Evolutionary conservation across 2,888 invertebrate species (phyloP).

Genomic region (Listrodromus nycthemerus): DNA sequence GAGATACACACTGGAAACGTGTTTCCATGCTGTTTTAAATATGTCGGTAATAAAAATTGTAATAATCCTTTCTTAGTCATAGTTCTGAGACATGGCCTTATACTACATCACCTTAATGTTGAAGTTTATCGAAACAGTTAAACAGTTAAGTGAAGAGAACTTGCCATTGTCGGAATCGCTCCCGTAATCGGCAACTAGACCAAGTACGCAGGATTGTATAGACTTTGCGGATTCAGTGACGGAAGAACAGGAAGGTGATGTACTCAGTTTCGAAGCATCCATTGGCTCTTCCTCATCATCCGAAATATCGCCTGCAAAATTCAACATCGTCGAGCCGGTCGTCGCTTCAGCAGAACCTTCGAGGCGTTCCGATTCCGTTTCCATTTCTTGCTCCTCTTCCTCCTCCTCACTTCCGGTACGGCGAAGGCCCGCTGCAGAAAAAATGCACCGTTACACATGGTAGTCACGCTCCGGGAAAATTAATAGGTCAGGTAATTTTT

Average conservation of each 20-base stretch:
- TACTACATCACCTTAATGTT: too few species aligned
- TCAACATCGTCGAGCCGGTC: not conserved
- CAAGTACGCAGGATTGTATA: slow-evolving; percentile 58
- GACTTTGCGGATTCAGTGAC: not conserved
- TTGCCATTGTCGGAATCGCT: slow-evolving; percentile 78
- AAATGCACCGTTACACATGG: not conserved
- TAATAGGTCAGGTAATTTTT: too few species aligned
- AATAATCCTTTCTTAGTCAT: too few species aligned
- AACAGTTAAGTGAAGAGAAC: slow-evolving; percentile 3
- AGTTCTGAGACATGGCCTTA: too few species aligned
- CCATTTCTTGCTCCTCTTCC: not conserved
- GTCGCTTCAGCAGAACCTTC: not conserved
- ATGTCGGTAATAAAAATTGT: too few species aligned
- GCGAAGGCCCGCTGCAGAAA: not conserved
- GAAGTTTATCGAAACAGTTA: too few species aligned
- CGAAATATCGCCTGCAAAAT: slow-evolving; percentile 68
- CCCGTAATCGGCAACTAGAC: slow-evolving; percentile 79
- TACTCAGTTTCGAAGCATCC: slow-evolving; percentile 49
- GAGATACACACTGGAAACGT: too few species aligned
- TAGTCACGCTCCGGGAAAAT: too few species aligned
- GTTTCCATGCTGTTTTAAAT: too few species aligned
- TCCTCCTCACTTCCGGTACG: slow-evolving; percentile 1
- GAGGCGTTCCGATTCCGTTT: slow-evolving; percentile 1
- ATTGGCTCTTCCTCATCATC: slow-evolving; percentile 85
- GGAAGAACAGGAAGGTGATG: not conserved